Conservation (phyloP, 2,113 vertebrate species). For the Callopanchax toddi region DNA sequence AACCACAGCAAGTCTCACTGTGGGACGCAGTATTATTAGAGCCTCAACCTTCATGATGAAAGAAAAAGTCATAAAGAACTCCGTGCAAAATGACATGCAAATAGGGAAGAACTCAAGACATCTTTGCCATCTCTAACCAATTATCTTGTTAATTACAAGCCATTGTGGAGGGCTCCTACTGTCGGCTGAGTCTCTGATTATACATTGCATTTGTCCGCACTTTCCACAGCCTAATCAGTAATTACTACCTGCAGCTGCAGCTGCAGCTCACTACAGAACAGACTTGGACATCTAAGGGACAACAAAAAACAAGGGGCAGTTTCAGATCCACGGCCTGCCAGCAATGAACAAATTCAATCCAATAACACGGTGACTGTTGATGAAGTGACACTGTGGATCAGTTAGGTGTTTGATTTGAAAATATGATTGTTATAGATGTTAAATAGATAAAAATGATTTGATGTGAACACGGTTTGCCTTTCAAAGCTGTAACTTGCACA, state of each 20-base stretch:
- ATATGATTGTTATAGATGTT: no score
- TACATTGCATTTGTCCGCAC: conserved; percentile 78
- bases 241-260: conserved; percentile 87
- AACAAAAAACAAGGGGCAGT: conserved; percentile 36
- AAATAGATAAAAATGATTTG: no score
- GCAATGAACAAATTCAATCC: conserved; percentile 6
- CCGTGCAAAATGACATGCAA: conserved; percentile 71
- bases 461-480: no score
- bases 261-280: conserved; percentile 62
- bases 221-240: conserved; percentile 82
- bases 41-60: conserved; percentile 56
- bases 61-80: conserved; percentile 69
- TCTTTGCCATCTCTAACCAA: conserved; percentile 81
- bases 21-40: conserved; percentile 67
- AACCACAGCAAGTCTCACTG: conserved; percentile 21
- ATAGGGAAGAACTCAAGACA: conserved; percentile 76
- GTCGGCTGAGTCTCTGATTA: conserved; percentile 81
- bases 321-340: conserved; percentile 28
- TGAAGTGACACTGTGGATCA: neutral
- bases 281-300: conserved; percentile 66
- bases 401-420: neutral
- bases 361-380: conserved; percentile 9
- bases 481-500: no score
- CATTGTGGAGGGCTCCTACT: conserved; percentile 80
- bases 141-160: conserved; percentile 85